These are phyloP conservation scores for Akabosia matsudoensis DNA, from an alignment of 1,140 invertebrate species.

Conservation along the genomic window DNA sequence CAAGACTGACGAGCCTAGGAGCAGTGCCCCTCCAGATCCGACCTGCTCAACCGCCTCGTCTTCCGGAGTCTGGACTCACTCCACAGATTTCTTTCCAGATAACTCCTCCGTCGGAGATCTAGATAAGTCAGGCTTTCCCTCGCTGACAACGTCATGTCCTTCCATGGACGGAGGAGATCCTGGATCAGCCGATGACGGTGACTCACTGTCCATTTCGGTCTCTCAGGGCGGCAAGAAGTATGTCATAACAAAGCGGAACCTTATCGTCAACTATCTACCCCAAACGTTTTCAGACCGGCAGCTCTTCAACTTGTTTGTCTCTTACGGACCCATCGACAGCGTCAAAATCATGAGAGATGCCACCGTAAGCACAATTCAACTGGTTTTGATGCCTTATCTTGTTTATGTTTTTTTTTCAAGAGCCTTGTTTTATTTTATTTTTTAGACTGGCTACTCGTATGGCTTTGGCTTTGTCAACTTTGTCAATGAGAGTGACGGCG, in stretches of 20 bases:
- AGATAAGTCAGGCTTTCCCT: background rate
- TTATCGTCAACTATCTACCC: constrained; percentile 94
- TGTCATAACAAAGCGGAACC: constrained; percentile 61
- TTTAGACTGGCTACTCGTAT: constrained; percentile 87
- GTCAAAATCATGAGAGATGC: constrained; percentile 89
- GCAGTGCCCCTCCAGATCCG: no score
- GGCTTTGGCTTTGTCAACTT: constrained; percentile 96
- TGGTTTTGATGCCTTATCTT: background rate
- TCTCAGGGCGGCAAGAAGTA: constrained; percentile 9
- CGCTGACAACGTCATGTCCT: background rate
- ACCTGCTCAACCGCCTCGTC: no score
- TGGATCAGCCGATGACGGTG: background rate
- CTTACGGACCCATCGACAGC: constrained; percentile 79
- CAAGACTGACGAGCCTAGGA: no score
- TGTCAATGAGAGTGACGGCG: constrained; percentile 75
- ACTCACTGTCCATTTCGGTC: background rate
- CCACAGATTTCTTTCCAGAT: no score
- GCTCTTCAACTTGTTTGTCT: constrained; percentile 80
- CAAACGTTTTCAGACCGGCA: constrained; percentile 89
- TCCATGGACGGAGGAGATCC: background rate
- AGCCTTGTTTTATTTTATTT: constrained; percentile 48
- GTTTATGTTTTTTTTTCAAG: background rate
- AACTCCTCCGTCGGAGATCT: background rate
- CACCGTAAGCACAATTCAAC: constrained; percentile 60
- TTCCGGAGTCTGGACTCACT: no score